These are phyloP conservation scores for Cetonia aurata DNA, from an alignment of 2,888 invertebrate genomes.

Conservation along the genomic window DNA sequence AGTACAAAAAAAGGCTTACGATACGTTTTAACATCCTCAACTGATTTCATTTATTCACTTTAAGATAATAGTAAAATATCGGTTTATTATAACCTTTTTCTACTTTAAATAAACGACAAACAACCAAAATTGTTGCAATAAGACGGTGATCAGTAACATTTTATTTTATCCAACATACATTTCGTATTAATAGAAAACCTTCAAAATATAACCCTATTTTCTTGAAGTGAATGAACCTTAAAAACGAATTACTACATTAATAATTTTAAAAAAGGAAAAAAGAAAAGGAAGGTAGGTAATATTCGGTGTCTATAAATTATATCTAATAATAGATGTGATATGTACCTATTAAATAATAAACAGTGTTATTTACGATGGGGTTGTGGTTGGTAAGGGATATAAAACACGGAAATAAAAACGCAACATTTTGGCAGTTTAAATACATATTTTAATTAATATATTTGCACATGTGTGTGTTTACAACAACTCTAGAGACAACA, in stretches of 20 bases:
- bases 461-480: slow-evolving; percentile 40
- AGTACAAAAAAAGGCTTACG: slow-evolving; percentile 3
- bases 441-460: slow-evolving; percentile 31
- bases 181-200: too few relatives aligned
- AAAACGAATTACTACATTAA: neutral
- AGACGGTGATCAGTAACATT: too few relatives aligned
- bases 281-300: neutral
- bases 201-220: too few relatives aligned
- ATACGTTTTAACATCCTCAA: too few relatives aligned
- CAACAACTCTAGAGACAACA: slow-evolving; percentile 43
- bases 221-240: too few relatives aligned
- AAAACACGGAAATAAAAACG: slow-evolving; percentile 2
- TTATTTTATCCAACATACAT: too few relatives aligned
- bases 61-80: too few relatives aligned
- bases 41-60: too few relatives aligned
- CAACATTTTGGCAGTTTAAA: slow-evolving; percentile 10
- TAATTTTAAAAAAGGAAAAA: neutral
- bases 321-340: slow-evolving; percentile 6
- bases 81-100: too few relatives aligned
- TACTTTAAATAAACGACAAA: too few relatives aligned
- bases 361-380: neutral
- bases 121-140: too few relatives aligned
- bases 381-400: neutral
- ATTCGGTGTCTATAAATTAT: neutral
- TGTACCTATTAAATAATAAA: neutral